These are phyloP conservation scores for Murina feae DNA, from an alignment of 2,113 vertebrate species.

Conservation along the genomic window DNA sequence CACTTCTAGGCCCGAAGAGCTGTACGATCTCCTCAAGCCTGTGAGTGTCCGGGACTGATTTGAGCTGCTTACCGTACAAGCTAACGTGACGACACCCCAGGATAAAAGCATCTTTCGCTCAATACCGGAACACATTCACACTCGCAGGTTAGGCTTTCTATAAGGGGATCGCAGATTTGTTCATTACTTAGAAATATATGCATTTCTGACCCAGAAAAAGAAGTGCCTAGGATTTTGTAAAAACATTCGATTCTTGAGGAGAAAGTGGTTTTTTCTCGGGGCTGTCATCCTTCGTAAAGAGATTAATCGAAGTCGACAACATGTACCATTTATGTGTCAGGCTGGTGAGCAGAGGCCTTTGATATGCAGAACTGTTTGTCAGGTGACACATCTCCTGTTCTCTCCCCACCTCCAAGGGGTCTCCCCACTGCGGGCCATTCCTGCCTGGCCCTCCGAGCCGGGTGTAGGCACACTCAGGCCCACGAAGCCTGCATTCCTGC, in stretches of 20 bases:
- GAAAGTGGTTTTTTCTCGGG: conserved; percentile 68
- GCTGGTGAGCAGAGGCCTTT: conserved; percentile 76
- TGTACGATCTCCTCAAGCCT: not conserved
- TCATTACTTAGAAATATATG: not conserved
- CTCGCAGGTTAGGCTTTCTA: not conserved
- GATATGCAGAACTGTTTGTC: conserved; percentile 78
- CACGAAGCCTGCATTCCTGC: conserved; percentile 34
- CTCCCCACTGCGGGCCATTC: conserved; percentile 63
- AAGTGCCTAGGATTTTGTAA: conserved; percentile 48
- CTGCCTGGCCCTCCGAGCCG: not conserved
- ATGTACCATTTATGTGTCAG: conserved; percentile 78
- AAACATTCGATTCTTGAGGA: conserved; percentile 63
- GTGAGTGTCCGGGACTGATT: not conserved
- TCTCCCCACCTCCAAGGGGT: conserved; percentile 68
- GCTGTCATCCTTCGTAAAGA: conserved; percentile 77
- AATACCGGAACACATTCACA: not conserved
- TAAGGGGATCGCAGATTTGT: not conserved
- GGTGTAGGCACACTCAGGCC: conserved; percentile 39
- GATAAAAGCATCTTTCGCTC: conserved; percentile 7
- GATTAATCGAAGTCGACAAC: conserved; percentile 80
- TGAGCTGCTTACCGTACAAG: not conserved
- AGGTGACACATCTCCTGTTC: conserved; percentile 72
- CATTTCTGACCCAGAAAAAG: conserved; percentile 56
- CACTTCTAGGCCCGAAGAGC: too few relatives aligned
- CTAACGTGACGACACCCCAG: not conserved